Evolutionary conservation across 2,888 invertebrate genomes (phyloP).

Genomic region (Lydus trimaculatus): DNA sequence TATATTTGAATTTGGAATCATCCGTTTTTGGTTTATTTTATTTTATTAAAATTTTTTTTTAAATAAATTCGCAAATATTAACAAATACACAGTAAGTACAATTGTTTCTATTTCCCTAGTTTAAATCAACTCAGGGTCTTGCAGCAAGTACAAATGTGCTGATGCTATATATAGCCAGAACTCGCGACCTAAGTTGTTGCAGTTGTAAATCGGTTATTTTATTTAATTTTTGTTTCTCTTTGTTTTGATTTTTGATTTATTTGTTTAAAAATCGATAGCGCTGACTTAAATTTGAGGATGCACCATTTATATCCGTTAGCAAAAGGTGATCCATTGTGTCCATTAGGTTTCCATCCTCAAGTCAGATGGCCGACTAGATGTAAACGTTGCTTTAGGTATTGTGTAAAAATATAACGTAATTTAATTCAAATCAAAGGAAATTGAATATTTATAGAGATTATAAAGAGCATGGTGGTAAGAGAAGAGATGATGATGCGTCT

Average conservation of each 20-base stretch:
- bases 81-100: constrained; percentile 40
- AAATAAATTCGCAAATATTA: constrained; percentile 13
- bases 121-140: constrained; percentile 34
- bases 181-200: constrained; percentile 42
- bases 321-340: constrained; percentile 89
- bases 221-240: too few relatives aligned
- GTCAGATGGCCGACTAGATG: constrained; percentile 93
- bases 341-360: constrained; percentile 93
- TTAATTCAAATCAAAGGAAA: neutral
- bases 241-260: constrained; percentile 18
- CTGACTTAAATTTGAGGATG: constrained; percentile 60
- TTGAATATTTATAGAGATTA: constrained; percentile 71
- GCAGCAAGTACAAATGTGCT: constrained; percentile 38
- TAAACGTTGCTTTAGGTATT: constrained; percentile 86
- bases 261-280: constrained; percentile 22
- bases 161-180: constrained; percentile 48
- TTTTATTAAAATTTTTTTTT: neutral
- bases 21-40: constrained; percentile 14
- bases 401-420: neutral
- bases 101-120: constrained; percentile 13
- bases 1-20: neutral
- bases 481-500: constrained; percentile 69
- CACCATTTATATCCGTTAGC: constrained; percentile 79
- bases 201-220: constrained; percentile 34
- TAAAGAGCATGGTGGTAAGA: constrained; percentile 85